Percentiles rank a stretch among this genome's conserved stretches.
phyloP scores from a whole-genome alignment of 2,797 vertebrate genomes.

The Paguma larvata region DNA sequence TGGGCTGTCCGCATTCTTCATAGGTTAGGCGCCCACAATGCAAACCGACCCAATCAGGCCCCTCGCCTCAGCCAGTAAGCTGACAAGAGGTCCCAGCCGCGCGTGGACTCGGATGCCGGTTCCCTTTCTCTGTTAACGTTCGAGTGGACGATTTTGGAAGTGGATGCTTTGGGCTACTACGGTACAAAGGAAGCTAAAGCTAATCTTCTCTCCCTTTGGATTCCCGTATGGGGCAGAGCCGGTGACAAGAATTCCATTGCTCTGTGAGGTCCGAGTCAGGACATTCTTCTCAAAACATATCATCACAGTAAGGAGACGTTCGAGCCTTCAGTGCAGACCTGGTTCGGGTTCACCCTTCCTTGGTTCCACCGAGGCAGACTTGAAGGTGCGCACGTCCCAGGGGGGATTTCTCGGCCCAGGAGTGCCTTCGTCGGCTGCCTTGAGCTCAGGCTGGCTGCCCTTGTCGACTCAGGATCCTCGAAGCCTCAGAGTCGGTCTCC shows the following conservation, averaged over 20 bases:
- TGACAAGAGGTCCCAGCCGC: fast-evolving
- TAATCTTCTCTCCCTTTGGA: background rate
- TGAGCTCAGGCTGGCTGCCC: background rate
- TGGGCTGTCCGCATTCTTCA: background rate
- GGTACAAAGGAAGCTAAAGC: background rate
- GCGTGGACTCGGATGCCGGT: fast-evolving
- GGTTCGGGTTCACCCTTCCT: fast-evolving
- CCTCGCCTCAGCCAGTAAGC: fast-evolving
- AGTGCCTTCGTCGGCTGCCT: fast-evolving
- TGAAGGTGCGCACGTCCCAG: fast-evolving
- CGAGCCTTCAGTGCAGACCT: fast-evolving
- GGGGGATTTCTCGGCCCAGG: fast-evolving
- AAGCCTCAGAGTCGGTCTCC: background rate
- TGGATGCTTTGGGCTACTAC: fast-evolving
- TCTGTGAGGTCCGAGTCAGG: too few species aligned
- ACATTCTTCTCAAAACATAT: background rate
- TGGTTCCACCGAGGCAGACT: fast-evolving
- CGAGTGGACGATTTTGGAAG: background rate
- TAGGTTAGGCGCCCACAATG: background rate
- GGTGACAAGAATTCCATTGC: fast-evolving
- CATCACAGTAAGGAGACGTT: fast-evolving
- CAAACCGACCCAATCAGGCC: background rate
- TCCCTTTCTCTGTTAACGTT: too few species aligned
- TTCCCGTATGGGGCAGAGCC: background rate
- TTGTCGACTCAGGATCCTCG: too few species aligned